A percentile compares a stretch with the other conserved stretches of the same genome.
Evolutionary conservation across 2,113 vertebrate species (phyloP).

Genomic region (Stegostoma tigrinum): DNA sequence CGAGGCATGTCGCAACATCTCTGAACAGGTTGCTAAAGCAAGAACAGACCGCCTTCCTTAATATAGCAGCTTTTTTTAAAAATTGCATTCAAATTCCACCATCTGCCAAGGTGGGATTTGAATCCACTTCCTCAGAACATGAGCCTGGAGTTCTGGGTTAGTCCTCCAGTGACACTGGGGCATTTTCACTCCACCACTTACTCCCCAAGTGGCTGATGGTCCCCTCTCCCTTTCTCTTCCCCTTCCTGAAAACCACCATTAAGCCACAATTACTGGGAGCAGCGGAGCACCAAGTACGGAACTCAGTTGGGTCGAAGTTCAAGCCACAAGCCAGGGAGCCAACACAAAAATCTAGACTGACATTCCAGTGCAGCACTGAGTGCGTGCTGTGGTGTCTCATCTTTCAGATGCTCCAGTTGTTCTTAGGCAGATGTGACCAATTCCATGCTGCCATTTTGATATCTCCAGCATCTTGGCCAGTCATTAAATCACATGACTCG

Average conservation of each 20-base stretch:
- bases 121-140: too few relatives aligned
- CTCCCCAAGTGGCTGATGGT: background rate
- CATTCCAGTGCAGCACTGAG: background rate
- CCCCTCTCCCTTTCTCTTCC: background rate
- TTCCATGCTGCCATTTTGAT: too few relatives aligned
- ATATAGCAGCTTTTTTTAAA: too few relatives aligned
- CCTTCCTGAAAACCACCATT: background rate
- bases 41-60: too few relatives aligned
- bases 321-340: background rate
- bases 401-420: background rate
- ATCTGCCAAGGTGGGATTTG: too few relatives aligned
- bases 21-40: too few relatives aligned
- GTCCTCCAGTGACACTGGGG: too few relatives aligned
- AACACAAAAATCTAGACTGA: background rate
- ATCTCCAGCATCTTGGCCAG: background rate
- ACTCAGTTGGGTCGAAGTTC: background rate
- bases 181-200: too few relatives aligned
- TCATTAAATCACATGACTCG: too few relatives aligned
- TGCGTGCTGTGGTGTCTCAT: background rate
- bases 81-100: too few relatives aligned
- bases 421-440: background rate
- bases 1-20: too few relatives aligned
- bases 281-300: background rate
- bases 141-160: too few relatives aligned
- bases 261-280: background rate